Evolutionary conservation across 2,797 vertebrate species (phyloP).

Genomic region (Tarsius wallacei): DNA sequence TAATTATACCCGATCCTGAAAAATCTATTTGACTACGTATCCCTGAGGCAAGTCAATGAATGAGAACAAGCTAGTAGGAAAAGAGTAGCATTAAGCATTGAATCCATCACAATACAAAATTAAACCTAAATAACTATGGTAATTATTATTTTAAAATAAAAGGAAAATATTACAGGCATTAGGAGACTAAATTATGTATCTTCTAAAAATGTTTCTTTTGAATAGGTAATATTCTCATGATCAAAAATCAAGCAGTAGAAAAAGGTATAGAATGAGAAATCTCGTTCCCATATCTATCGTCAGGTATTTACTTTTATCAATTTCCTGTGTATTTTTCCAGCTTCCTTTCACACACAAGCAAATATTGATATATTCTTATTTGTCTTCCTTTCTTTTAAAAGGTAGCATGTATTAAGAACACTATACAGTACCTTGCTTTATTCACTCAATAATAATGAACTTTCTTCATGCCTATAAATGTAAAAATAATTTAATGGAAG

Average conservation of each 20-base stretch:
- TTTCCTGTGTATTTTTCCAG: not conserved
- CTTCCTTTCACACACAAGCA: not conserved
- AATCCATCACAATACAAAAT: not conserved
- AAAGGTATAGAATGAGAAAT: not conserved
- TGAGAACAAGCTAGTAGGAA: not conserved
- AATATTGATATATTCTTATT: not conserved
- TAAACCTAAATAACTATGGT: not conserved
- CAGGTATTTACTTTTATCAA: not conserved
- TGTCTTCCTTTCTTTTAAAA: not conserved
- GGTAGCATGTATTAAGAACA: not conserved
- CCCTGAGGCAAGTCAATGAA: not conserved
- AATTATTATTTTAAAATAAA: not conserved
- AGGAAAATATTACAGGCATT: not conserved
- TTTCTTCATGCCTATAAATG: not conserved
- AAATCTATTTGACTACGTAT: not conserved
- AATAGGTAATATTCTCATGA: not conserved
- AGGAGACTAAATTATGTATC: not conserved
- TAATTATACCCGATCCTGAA: not conserved
- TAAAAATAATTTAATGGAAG: not conserved
- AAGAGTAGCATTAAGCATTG: not conserved
- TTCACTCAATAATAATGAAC: not conserved
- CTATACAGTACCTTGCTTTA: not conserved
- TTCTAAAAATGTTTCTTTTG: constrained; percentile 7
- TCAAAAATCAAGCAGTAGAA: not conserved
- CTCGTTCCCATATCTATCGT: not conserved